Evolutionary conservation across 2,797 vertebrate genomes (phyloP).

Genomic region (Pangasius mekongensis): DNA sequence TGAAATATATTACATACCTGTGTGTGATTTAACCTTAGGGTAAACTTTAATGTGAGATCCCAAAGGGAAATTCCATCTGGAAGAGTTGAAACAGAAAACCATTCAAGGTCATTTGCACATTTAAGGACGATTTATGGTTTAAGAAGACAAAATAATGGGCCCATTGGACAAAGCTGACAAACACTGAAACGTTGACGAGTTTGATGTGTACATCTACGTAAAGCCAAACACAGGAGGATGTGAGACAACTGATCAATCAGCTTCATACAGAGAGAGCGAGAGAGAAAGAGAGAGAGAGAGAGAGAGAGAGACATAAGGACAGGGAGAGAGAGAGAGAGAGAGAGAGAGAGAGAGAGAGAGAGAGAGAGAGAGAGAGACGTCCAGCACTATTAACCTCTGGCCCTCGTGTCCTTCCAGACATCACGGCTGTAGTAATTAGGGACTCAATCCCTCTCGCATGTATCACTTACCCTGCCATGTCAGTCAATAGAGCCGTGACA

Average conservation of each 20-base stretch:
- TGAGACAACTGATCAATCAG: conserved; percentile 23
- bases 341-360: conserved; percentile 9
- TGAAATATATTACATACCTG: conserved; percentile 37
- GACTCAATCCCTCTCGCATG: conserved; percentile 91
- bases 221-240: conserved; percentile 26
- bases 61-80: conserved; percentile 1
- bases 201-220: neutral
- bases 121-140: conserved; percentile 5
- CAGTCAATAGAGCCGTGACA: conserved; percentile 88
- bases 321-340: conserved; percentile 1
- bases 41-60: conserved; percentile 26
- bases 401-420: conserved; percentile 83
- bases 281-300: conserved; percentile 12
- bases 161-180: neutral
- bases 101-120: conserved; percentile 41
- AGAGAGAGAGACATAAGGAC: conserved; percentile 5
- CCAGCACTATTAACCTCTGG: conserved; percentile 94
- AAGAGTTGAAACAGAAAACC: conserved; percentile 6
- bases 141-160: conserved; percentile 16
- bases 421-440: conserved; percentile 96
- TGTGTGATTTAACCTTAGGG: conserved; percentile 18
- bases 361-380: conserved; percentile 37
- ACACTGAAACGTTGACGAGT: neutral
- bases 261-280: neutral
- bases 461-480: conserved; percentile 89